phyloP scores from a whole-genome alignment of 2,888 invertebrate species.

The Ernsta delagoae region DNA sequence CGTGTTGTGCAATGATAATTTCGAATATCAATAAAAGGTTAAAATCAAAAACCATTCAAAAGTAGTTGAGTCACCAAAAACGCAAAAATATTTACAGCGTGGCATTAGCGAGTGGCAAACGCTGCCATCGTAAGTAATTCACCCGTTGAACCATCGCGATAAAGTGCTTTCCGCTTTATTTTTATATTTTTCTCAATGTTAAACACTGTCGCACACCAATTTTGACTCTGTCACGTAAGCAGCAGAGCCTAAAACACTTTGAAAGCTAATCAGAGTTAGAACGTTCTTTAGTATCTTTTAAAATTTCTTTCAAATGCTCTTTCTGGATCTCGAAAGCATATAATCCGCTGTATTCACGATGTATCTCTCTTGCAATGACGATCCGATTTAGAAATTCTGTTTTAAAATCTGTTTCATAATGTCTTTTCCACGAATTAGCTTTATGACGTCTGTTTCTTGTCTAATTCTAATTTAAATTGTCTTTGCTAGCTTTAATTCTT shows the following conservation, averaged over 20 bases:
- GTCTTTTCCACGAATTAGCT: background rate
- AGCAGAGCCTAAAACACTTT: background rate
- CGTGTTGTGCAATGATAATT: background rate
- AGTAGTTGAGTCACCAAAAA: constrained; percentile 3
- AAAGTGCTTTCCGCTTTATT: constrained; percentile 22
- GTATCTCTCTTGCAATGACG: constrained; percentile 22
- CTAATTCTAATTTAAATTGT: background rate
- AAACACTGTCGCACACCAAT: background rate
- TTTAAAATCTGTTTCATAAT: background rate
- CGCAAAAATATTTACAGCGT: constrained; percentile 11
- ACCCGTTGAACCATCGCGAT: constrained; percentile 23
- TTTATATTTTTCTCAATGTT: constrained; percentile 1
- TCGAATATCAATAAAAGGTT: background rate
- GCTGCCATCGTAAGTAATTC: constrained; percentile 22
- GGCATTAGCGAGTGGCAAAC: constrained; percentile 24
- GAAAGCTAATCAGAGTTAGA: background rate
- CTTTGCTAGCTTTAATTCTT: background rate
- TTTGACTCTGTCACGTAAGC: background rate
- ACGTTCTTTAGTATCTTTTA: background rate
- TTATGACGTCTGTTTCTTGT: background rate
- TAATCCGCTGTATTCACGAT: constrained; percentile 24
- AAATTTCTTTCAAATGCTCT: constrained; percentile 29
- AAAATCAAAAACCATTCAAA: background rate
- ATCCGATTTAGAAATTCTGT: constrained; percentile 10
- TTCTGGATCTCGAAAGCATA: constrained; percentile 22